A percentile compares a stretch with the other conserved stretches of the same genome.
Conservation (phyloP, 2,113 vertebrate genomes). For the Galbula dea region DNA sequence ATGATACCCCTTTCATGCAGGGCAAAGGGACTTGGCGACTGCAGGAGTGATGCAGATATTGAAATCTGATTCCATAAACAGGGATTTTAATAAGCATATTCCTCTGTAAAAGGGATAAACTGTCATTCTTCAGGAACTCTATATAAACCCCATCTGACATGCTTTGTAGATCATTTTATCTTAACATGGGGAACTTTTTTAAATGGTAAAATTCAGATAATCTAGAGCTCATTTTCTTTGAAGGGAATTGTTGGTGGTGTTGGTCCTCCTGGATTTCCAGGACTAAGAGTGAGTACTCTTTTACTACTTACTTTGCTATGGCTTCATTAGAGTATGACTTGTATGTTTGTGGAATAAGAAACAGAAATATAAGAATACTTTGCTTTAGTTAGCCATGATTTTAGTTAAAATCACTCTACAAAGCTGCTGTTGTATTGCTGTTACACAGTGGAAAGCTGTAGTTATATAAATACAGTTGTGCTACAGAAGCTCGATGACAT, state of each 20-base stretch:
- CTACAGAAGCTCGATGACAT: not conserved
- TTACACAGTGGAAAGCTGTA: not conserved
- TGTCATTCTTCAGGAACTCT: not conserved
- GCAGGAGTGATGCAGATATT: not conserved
- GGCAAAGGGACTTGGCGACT: not conserved
- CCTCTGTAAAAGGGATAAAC: not conserved
- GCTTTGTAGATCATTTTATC: not conserved
- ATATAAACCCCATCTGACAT: not conserved
- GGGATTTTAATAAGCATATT: not conserved
- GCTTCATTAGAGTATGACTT: not conserved
- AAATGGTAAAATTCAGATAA: not conserved
- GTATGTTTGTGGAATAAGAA: not conserved
- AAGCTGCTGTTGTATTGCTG: not conserved
- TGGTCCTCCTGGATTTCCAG: slow-evolving; percentile 91
- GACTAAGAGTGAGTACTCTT: slow-evolving; percentile 86
- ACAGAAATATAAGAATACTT: not conserved
- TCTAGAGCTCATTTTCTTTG: slow-evolving; percentile 33
- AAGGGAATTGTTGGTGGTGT: slow-evolving; percentile 87
- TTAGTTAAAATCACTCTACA: not conserved
- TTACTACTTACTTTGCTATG: not conserved
- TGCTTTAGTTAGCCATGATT: not conserved
- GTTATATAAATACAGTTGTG: not conserved
- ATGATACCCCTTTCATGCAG: accelerated
- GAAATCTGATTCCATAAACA: not conserved
- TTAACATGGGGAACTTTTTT: not conserved